Evolutionary conservation across 2,888 invertebrate species (phyloP).

Genomic region (Melieria picta): DNA sequence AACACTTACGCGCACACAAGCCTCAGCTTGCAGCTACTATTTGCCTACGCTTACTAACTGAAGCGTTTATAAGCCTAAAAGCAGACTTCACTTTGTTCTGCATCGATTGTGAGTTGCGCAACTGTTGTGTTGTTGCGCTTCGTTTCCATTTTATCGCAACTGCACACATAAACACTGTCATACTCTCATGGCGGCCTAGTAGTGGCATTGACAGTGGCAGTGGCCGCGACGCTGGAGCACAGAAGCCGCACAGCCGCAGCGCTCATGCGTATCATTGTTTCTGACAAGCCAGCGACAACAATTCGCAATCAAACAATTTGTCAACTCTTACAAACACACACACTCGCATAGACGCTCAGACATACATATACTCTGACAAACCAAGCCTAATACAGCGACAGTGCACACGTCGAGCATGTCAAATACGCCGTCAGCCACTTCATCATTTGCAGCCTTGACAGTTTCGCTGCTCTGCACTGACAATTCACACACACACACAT

Average conservation of each 20-base stretch:
- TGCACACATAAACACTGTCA: too few relatives aligned
- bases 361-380: background rate
- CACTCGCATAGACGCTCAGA: background rate
- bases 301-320: slow-evolving; percentile 56
- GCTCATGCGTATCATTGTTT: slow-evolving; percentile 48
- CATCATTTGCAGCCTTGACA: too few relatives aligned
- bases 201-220: too few relatives aligned
- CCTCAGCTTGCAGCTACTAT: too few relatives aligned
- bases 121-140: background rate
- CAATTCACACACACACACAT: background rate
- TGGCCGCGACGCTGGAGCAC: background rate
- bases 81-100: background rate
- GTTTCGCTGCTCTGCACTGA: background rate
- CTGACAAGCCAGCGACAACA: slow-evolving; percentile 54
- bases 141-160: too few relatives aligned
- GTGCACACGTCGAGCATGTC: too few relatives aligned
- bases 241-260: background rate
- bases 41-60: background rate
- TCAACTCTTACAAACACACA: slow-evolving; percentile 26
- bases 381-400: too few relatives aligned
- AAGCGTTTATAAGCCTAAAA: background rate
- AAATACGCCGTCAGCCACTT: too few relatives aligned
- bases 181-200: too few relatives aligned
- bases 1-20: too few relatives aligned
- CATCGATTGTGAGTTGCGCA: background rate